Conservation (phyloP, 2,113 vertebrate species). For the Drymodes brunneopygia region DNA sequence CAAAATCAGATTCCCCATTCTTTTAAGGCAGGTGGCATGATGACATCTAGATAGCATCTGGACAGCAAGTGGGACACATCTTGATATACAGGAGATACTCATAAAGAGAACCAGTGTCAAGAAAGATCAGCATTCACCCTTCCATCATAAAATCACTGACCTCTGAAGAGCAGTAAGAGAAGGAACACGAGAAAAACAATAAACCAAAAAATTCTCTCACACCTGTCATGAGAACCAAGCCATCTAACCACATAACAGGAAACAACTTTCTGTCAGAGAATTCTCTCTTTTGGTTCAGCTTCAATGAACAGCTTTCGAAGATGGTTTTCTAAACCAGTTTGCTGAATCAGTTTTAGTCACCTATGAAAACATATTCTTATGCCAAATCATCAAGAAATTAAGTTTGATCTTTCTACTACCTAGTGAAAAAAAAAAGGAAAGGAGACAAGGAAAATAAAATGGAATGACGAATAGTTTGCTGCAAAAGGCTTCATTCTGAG, state of each 20-base stretch:
- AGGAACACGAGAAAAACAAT: not conserved
- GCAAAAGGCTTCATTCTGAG: not conserved
- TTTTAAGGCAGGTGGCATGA: not conserved
- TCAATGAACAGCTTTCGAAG: not conserved
- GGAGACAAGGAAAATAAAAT: not conserved
- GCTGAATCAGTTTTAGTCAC: not conserved
- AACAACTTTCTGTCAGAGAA: not conserved
- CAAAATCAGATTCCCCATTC: not conserved
- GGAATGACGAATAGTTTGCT: not conserved
- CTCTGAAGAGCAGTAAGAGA: not conserved
- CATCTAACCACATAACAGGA: not conserved
- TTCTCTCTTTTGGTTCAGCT: not conserved
- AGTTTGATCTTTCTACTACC: not conserved
- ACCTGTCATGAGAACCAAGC: not conserved
- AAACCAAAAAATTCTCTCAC: not conserved
- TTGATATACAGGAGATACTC: not conserved
- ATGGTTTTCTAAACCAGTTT: not conserved
- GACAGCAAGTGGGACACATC: not conserved
- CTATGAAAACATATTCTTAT: not conserved
- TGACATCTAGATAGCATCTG: not conserved
- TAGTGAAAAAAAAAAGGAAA: not conserved
- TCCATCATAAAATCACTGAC: not conserved
- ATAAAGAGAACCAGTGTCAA: not conserved
- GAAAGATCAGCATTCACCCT: not conserved
- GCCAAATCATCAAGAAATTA: not conserved